Conservation (phyloP, 2,797 vertebrate genomes). For the Aphelocoma californica region DNA sequence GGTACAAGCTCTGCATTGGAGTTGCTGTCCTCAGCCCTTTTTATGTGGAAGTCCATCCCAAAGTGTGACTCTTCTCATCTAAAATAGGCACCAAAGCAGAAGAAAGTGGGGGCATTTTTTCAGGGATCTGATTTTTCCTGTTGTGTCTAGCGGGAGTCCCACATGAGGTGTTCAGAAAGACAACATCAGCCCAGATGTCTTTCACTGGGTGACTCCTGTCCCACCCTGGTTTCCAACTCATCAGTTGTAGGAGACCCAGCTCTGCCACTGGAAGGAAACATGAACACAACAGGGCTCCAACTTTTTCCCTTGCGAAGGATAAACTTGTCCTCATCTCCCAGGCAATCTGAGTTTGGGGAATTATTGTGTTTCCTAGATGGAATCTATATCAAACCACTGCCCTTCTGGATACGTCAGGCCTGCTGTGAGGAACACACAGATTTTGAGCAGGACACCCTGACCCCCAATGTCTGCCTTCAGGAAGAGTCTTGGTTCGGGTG, state of each 20-base stretch:
- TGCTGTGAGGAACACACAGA: neutral
- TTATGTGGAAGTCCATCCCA: neutral
- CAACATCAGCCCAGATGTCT: neutral
- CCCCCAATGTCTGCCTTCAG: accelerated
- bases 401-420: accelerated
- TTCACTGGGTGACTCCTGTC: neutral
- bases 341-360: neutral
- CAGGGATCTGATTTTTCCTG: accelerated
- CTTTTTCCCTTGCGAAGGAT: neutral
- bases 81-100: neutral
- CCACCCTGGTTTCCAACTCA: neutral
- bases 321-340: neutral
- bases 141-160: neutral
- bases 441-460: neutral
- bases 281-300: neutral
- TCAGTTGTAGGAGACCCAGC: neutral
- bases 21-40: neutral
- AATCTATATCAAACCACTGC: accelerated
- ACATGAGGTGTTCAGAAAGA: neutral
- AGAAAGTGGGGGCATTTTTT: neutral
- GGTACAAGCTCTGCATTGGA: neutral
- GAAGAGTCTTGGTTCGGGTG: neutral
- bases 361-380: neutral
- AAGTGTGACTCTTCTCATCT: neutral
- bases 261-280: neutral